Evolutionary conservation across 1,140 invertebrate genomes (phyloP).

Genomic region (Eriosoma lanigerum): DNA sequence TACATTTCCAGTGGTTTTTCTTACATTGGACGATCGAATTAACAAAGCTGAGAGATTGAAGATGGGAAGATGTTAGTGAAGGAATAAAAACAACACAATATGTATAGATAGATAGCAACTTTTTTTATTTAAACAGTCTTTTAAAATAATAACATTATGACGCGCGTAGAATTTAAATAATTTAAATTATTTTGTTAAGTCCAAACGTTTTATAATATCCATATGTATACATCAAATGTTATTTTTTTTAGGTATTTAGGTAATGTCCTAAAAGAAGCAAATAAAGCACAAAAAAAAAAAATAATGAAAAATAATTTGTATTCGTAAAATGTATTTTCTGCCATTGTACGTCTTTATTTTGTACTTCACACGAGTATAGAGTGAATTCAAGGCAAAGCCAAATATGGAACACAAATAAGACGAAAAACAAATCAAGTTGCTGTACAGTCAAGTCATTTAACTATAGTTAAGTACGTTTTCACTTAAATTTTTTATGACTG

Average conservation of each 20-base stretch:
- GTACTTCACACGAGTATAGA: not conserved
- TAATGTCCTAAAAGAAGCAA: not conserved
- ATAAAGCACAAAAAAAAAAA: not conserved
- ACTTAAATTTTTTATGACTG: not conserved
- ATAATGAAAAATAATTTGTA: not conserved
- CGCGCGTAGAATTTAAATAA: not conserved
- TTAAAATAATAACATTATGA: not conserved
- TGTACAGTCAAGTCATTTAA: not conserved
- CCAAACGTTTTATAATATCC: no score
- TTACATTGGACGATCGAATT: no score
- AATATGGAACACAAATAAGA: constrained; percentile 24
- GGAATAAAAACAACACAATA: not conserved
- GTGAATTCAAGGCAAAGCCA: not conserved
- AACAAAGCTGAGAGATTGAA: no score
- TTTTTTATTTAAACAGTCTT: no score
- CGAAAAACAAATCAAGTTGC: not conserved
- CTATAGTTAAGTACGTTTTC: not conserved
- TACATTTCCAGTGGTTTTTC: no score
- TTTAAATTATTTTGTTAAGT: constrained; percentile 1
- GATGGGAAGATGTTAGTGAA: not conserved
- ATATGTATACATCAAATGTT: no score
- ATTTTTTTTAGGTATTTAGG: no score
- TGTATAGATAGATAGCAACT: no score
- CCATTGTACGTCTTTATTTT: not conserved
- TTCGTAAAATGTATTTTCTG: not conserved